Evolutionary conservation across 2,888 invertebrate species (phyloP), one percentile per base, ranked within the genome.

Genomic region (Dynastes tityus): DNA sequence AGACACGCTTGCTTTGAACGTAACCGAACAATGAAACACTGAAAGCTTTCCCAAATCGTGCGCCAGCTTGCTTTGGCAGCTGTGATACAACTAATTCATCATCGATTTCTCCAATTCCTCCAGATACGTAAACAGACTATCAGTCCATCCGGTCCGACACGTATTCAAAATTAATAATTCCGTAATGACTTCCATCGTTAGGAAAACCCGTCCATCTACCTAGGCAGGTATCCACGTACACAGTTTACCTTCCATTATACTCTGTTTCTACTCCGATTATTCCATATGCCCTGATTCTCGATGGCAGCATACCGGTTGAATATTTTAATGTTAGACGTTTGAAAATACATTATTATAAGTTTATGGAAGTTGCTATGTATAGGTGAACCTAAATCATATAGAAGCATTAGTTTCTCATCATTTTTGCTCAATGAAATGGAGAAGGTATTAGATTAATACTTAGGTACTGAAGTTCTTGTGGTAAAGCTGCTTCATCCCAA

Each of bases 151-250:
- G 51, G 4, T 9, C 63, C 22, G 51, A 64, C 71, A 78, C 78
- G 78, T 64, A 51, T 37, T 27, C 78, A 27, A 64, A 63, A 71
- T 78, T 78, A 78, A 71, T 78, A 73, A 78, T 73, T 78, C 78
- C 55, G 16, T 78, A 78, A 78, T 73, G 73, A 65, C 73, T 78
- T 78, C 63, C 51, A 64, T 73, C 78, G 73, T 78, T 77, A 77
- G 11, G 29, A 5, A 9, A 37, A 16, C 2, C n/a, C 37, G 58
- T 73, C 58, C 22, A 61, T 58, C 71, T 63, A 78, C 65, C 70
- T 71, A 40, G 2, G 8, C 45, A 45, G 45, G 45, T 45, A 45
- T 45, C 2, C 45, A 11, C 45, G 45, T 11, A 45, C 1, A 8
- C 45, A 37, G 37, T 37, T 37, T 37, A 6, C 37, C 6, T 37